Percentiles rank a stretch among this genome's conserved stretches.
Evolutionary conservation across 2,113 vertebrate species (phyloP).

Genomic region (Phocoena phocoena): DNA sequence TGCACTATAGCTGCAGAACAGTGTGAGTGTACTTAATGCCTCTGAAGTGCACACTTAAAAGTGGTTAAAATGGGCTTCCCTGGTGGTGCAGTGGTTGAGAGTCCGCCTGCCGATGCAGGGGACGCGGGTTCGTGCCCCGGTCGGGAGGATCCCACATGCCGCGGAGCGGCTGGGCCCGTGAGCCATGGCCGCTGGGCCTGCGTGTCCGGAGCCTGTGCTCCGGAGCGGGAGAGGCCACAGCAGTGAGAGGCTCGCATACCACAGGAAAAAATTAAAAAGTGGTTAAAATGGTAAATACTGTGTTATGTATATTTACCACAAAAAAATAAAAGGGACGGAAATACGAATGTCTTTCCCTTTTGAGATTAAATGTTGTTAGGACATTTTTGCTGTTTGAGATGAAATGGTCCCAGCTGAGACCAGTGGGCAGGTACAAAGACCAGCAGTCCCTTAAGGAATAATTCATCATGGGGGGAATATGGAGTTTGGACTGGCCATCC

Average conservation of each 20-base stretch:
- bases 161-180: too few relatives aligned
- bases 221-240: too few relatives aligned
- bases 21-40: background rate
- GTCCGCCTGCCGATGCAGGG: too few relatives aligned
- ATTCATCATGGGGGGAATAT: background rate
- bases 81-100: too few relatives aligned
- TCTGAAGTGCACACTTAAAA: background rate
- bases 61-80: background rate
- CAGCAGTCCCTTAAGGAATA: background rate
- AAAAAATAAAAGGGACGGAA: background rate
- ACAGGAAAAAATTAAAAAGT: too few relatives aligned
- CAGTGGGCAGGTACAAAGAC: background rate
- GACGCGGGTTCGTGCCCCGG: too few relatives aligned
- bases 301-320: background rate
- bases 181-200: too few relatives aligned
- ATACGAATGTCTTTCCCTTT: background rate
- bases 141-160: too few relatives aligned
- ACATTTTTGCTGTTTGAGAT: background rate
- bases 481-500: background rate
- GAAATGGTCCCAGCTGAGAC: background rate
- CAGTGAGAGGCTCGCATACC: too few relatives aligned
- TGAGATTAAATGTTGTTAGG: background rate
- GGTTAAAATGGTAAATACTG: background rate
- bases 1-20: background rate
- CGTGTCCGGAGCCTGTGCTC: fast-evolving